These are phyloP conservation scores for Antennarius striatus DNA, from an alignment of 2,113 vertebrate species.

Conservation along the genomic window DNA sequence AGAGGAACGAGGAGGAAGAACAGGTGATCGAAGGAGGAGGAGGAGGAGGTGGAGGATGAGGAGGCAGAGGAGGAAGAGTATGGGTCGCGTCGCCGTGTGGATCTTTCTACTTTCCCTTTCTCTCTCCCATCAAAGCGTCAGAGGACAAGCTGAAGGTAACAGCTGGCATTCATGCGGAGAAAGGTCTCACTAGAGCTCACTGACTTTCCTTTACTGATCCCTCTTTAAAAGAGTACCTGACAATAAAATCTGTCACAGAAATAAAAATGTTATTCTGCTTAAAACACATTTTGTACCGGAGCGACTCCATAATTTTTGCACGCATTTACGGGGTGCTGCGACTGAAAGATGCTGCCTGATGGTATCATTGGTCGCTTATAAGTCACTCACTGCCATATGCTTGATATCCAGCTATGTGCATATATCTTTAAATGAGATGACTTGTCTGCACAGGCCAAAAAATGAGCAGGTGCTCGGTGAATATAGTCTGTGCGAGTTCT, in stretches of 20 bases:
- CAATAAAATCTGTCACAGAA: no score
- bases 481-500: constrained; percentile 24
- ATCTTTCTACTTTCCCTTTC: constrained; percentile 71
- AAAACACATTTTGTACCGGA: no score
- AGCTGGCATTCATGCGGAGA: not conserved
- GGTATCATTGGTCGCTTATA: not conserved
- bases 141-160: constrained; percentile 78
- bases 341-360: no score
- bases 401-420: constrained; percentile 28
- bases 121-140: constrained; percentile 58
- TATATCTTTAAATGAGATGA: constrained; percentile 34
- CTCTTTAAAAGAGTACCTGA: no score
- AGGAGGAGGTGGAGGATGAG: constrained; percentile 44
- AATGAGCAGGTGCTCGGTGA: constrained; percentile 38
- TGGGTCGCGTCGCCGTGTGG: constrained; percentile 70
- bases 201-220: no score
- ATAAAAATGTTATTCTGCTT: no score
- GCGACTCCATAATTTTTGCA: no score
- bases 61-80: constrained; percentile 47
- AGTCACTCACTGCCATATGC: constrained; percentile 27
- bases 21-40: constrained; percentile 53
- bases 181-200: no score
- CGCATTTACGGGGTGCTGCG: no score
- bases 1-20: constrained; percentile 42
- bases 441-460: constrained; percentile 17